A percentile compares a stretch with the other conserved stretches of the same genome.
Conservation (phyloP, 2,797 vertebrate genomes). For the Siniperca obscura region DNA sequence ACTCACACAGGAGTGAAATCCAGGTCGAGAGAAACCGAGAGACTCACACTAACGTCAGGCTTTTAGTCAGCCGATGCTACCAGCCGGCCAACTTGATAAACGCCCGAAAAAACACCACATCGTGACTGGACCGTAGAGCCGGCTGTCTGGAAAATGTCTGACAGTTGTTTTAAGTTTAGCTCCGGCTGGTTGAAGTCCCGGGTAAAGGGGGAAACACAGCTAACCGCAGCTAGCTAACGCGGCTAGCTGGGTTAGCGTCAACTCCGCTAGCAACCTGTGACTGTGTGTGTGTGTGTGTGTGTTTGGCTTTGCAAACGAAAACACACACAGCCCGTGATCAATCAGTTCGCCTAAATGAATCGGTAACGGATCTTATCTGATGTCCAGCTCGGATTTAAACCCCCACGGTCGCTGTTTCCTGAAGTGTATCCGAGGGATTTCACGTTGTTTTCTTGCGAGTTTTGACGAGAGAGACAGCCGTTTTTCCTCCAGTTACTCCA, state of each 20-base stretch:
- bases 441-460: conserved; percentile 37
- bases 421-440: not conserved
- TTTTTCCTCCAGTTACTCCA: conserved; percentile 38
- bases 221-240: conserved; percentile 56
- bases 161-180: not conserved
- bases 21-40: conserved; percentile 28
- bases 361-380: not conserved
- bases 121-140: conserved; percentile 26
- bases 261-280: conserved; percentile 77
- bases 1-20: conserved; percentile 18
- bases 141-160: conserved; percentile 22
- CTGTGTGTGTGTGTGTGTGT: conserved; percentile 15
- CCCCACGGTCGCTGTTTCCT: not conserved
- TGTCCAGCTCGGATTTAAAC: not conserved
- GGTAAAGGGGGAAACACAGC: conserved; percentile 1
- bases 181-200: conserved; percentile 5
- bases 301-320: conserved; percentile 22
- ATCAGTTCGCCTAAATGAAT: not conserved
- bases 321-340: conserved; percentile 31
- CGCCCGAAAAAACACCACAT: conserved; percentile 63
- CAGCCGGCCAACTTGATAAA: conserved; percentile 72
- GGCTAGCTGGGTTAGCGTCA: conserved; percentile 60
- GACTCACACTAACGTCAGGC: conserved; percentile 30
- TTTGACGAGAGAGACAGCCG: not conserved
- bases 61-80: conserved; percentile 76